A percentile compares a stretch with the other conserved stretches of the same genome.
phyloP scores from a whole-genome alignment of 2,888 invertebrate genomes.

The Hypomecis punctinalis region DNA sequence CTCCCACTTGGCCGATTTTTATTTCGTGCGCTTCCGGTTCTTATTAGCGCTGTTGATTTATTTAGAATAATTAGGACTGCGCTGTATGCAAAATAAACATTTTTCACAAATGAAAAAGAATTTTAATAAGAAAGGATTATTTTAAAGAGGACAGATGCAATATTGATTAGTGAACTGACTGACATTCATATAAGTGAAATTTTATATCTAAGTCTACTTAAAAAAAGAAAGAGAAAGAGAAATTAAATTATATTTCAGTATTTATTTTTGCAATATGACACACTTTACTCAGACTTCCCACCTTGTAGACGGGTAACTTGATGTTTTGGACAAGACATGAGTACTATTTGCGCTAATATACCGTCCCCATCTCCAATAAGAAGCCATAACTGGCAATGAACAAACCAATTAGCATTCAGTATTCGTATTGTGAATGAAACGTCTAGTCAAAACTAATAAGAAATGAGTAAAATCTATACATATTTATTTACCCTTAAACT shows the following conservation, averaged over 20 bases:
- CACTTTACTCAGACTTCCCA: constrained; percentile 14
- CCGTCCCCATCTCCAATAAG: not conserved
- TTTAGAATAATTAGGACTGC: too few species aligned
- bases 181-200: constrained; percentile 19
- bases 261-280: constrained; percentile 21
- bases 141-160: constrained; percentile 10
- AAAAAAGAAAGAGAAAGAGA: constrained; percentile 9
- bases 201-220: constrained; percentile 20
- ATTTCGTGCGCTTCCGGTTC: too few species aligned
- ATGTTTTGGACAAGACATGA: not conserved
- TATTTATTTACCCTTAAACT: not conserved
- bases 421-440: too few species aligned
- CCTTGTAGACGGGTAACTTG: not conserved
- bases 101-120: not conserved
- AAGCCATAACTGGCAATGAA: not conserved
- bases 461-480: constrained; percentile 23
- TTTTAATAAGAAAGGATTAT: not conserved
- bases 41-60: too few species aligned
- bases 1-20: too few species aligned
- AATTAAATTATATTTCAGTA: not conserved
- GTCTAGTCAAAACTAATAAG: too few species aligned
- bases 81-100: not conserved
- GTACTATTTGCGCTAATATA: not conserved
- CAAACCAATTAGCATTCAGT: not conserved
- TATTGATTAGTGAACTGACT: constrained; percentile 29